phyloP scores from a whole-genome alignment of 2,113 vertebrate species.

The Pampusana beccarii region DNA sequence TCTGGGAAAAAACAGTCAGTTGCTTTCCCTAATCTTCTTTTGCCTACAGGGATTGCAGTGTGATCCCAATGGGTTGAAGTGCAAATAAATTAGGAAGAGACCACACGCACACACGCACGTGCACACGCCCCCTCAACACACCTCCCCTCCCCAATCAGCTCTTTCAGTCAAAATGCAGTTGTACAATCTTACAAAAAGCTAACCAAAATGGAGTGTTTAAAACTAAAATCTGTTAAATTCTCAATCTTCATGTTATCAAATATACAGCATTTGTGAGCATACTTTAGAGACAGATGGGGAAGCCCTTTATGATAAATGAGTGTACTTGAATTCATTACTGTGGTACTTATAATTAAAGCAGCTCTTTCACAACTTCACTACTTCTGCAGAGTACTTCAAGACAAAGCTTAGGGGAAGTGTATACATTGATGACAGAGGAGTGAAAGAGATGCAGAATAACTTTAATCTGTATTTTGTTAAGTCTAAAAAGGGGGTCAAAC shows the following conservation, averaged over 20 bases:
- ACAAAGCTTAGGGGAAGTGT: slow-evolving; percentile 39
- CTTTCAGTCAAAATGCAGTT: slow-evolving; percentile 36
- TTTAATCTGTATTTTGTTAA: slow-evolving; percentile 58
- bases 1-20: slow-evolving; percentile 68
- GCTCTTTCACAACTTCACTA: slow-evolving; percentile 73
- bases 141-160: neutral
- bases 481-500: slow-evolving; percentile 50
- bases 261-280: slow-evolving; percentile 75
- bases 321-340: slow-evolving; percentile 81
- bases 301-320: slow-evolving; percentile 80
- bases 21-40: slow-evolving; percentile 75
- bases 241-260: slow-evolving; percentile 79
- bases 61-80: slow-evolving; percentile 74
- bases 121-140: neutral
- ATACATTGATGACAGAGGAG: neutral
- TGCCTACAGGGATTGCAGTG: slow-evolving; percentile 75
- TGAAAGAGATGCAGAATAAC: neutral
- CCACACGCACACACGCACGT: slow-evolving; percentile 64
- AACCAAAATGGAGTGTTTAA: slow-evolving; percentile 31
- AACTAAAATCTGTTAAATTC: slow-evolving; percentile 66
- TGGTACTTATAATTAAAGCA: slow-evolving; percentile 79
- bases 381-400: slow-evolving; percentile 56
- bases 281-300: slow-evolving; percentile 82
- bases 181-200: neutral
- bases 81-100: slow-evolving; percentile 81